A percentile compares a stretch with the other conserved stretches of the same genome.
Conservation (phyloP, 92 coral and sea anemone species). For the Palythoa heliodiscus region DNA sequence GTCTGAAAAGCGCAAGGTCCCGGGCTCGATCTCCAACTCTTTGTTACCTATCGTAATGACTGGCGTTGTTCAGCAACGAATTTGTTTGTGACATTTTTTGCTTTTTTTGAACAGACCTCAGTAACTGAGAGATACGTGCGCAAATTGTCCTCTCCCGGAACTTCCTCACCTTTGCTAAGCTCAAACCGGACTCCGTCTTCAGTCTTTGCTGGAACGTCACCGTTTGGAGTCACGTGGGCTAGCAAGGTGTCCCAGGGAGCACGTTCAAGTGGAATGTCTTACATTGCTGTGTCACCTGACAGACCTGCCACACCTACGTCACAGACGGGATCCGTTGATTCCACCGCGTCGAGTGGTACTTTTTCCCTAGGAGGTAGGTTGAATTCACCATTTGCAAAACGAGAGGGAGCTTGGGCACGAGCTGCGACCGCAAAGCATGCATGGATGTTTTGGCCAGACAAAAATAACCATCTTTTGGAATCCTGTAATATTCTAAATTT, state of each 20-base stretch:
- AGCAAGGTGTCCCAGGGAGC: slow-evolving; percentile 56
- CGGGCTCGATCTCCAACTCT: background rate
- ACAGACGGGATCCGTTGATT: slow-evolving; percentile 7
- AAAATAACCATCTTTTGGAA: no score
- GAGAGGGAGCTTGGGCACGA: no score
- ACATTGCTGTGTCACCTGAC: slow-evolving; percentile 8
- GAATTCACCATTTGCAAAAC: background rate
- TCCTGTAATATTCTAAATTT: no score
- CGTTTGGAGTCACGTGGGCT: slow-evolving; percentile 72
- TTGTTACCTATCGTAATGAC: background rate
- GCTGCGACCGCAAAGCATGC: no score
- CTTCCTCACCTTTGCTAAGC: slow-evolving; percentile 29
- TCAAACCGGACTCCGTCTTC: slow-evolving; percentile 7
- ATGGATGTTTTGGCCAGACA: no score
- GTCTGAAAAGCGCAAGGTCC: background rate
- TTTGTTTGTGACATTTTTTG: background rate
- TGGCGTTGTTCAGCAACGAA: background rate
- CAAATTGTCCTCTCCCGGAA: slow-evolving; percentile 27
- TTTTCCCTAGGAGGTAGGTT: slow-evolving; percentile 8
- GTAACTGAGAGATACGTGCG: slow-evolving; percentile 27
- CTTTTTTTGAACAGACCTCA: slow-evolving; percentile 17
- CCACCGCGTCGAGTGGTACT: slow-evolving; percentile 9
- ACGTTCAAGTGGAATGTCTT: slow-evolving; percentile 32
- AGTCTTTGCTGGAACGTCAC: slow-evolving; percentile 6
- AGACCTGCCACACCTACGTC: slow-evolving; percentile 38